These are phyloP conservation scores for Sminthurinus aureus DNA, from an alignment of 2,888 invertebrate species.

Conservation along the genomic window DNA sequence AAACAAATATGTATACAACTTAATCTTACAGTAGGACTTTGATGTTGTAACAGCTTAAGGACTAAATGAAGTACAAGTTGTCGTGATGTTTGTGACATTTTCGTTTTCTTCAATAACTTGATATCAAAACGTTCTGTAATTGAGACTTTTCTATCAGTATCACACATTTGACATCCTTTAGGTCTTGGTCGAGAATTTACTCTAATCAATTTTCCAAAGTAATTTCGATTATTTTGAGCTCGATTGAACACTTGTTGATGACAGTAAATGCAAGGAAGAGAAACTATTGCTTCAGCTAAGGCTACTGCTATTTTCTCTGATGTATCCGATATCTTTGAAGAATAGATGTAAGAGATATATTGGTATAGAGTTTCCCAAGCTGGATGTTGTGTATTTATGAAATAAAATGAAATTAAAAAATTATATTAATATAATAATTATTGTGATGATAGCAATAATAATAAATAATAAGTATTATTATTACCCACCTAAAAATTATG, in stretches of 20 bases:
- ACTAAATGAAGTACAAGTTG: too few species aligned
- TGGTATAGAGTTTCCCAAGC: slow-evolving; percentile 12
- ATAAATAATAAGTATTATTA: too few species aligned
- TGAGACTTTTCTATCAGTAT: neutral
- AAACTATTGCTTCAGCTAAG: slow-evolving; percentile 26
- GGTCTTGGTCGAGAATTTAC: neutral
- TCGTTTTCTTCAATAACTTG: too few species aligned
- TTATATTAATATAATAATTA: too few species aligned
- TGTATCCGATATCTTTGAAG: neutral
- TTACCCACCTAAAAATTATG: neutral
- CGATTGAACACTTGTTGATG: neutral
- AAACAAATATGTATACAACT: too few species aligned
- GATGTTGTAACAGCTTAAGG: too few species aligned
- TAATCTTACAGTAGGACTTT: too few species aligned
- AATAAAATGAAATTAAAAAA: neutral
- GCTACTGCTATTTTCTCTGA: neutral
- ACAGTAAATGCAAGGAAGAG: slow-evolving; percentile 30
- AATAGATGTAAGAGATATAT: neutral
- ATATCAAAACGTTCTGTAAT: too few species aligned
- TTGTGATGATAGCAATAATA: too few species aligned
- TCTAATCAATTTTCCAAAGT: too few species aligned
- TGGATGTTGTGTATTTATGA: neutral
- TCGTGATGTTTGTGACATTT: too few species aligned
- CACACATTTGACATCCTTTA: slow-evolving; percentile 21
- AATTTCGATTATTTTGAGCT: neutral